Evolutionary conservation across 2,113 vertebrate genomes (phyloP).

Genomic region (Cynoglossus semilaevis): DNA sequence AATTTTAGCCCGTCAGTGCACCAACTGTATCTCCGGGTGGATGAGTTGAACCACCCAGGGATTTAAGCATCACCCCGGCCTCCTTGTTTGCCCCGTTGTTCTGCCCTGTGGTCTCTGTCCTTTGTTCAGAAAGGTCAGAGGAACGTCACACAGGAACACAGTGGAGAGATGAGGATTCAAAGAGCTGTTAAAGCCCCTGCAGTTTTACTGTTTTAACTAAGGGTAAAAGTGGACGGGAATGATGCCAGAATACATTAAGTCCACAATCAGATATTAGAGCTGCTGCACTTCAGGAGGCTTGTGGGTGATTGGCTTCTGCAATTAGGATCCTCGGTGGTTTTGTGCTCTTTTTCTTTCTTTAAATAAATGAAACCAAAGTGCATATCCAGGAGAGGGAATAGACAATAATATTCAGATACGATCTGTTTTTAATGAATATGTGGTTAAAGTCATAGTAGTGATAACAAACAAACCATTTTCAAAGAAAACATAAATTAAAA

Average conservation of each 20-base stretch:
- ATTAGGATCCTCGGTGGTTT: too few species aligned
- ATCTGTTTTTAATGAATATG: too few species aligned
- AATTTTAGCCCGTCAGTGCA: conserved; percentile 76
- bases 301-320: too few species aligned
- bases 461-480: too few species aligned
- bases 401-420: too few species aligned
- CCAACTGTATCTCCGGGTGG: conserved; percentile 59
- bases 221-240: conserved; percentile 2
- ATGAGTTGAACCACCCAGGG: conserved; percentile 59
- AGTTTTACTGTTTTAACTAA: conserved; percentile 2
- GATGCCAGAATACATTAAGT: neutral
- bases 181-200: conserved; percentile 48
- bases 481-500: too few species aligned
- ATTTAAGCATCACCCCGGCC: conserved; percentile 60
- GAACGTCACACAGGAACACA: conserved; percentile 40
- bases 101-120: conserved; percentile 50
- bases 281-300: too few species aligned
- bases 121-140: conserved; percentile 60
- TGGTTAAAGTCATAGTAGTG: too few species aligned
- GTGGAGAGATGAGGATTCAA: conserved; percentile 47
- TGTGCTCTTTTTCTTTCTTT: too few species aligned
- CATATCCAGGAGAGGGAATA: too few species aligned
- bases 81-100: conserved; percentile 55
- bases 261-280: too few species aligned
- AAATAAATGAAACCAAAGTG: too few species aligned